Evolutionary conservation across 2,888 invertebrate species (phyloP).

Genomic region (Melinaea menophilus): DNA sequence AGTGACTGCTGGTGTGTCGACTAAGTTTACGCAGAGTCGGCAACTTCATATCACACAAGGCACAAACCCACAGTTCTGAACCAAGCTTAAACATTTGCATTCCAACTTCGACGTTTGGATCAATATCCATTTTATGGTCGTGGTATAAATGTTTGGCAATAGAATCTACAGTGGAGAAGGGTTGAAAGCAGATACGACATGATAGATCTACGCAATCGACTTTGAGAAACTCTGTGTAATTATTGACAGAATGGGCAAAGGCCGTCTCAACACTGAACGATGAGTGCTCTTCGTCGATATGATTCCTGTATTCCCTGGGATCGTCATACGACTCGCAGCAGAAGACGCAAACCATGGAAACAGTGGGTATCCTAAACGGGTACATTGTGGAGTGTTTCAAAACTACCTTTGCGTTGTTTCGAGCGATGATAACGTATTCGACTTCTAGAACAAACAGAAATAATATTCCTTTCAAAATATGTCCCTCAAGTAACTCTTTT

Average conservation of each 20-base stretch:
- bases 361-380: conserved; percentile 68
- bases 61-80: conserved; percentile 46
- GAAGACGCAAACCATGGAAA: conserved; percentile 66
- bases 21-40: conserved; percentile 50
- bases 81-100: conserved; percentile 54
- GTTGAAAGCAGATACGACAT: conserved; percentile 47
- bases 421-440: conserved; percentile 54
- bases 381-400: conserved; percentile 64
- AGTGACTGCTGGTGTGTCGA: conserved; percentile 54
- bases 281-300: conserved; percentile 59
- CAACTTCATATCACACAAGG: conserved; percentile 44
- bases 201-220: conserved; percentile 55
- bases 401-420: conserved; percentile 62
- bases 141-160: conserved; percentile 44
- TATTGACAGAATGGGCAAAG: conserved; percentile 42
- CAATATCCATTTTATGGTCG: conserved; percentile 42
- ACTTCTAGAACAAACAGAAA: conserved; percentile 66
- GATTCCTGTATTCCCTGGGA: conserved; percentile 52
- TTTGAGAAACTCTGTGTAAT: conserved; percentile 39
- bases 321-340: conserved; percentile 64
- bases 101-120: conserved; percentile 45
- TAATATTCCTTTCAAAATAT: conserved; percentile 36
- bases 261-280: conserved; percentile 45
- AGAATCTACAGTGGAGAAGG: conserved; percentile 37
- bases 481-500: conserved; percentile 14